Base-by-base conservation (phyloP, 1,140 invertebrate genomes). In the Psilanteris sp. region DNA sequence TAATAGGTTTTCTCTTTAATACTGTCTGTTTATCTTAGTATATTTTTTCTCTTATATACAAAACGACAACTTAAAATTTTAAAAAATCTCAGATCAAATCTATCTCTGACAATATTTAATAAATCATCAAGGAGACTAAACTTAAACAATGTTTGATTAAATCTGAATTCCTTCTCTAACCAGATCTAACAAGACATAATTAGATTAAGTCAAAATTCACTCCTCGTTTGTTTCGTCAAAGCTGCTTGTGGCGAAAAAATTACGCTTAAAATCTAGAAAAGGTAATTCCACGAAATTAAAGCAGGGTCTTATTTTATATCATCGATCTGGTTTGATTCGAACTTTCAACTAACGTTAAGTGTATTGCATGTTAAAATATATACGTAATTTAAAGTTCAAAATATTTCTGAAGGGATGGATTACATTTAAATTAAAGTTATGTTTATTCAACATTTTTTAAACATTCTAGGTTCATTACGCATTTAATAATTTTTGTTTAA, bases 121-220 rank as follows among this genome's bases (percentile, higher is more conserved):
- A 55, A 61, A 61, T 61, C 55, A 61, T n/a, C 14, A 48, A 34
- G 37, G 39, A 50, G 15, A 50, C 34, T 37, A 41, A 50, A 62
- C 43, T 50, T 37, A 50, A 62, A 62, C 36, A 34, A 22, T 27
- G 37, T 66, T 54, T 66, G 29, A 66, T 66, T 52, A 44, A 66
- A 66, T 52, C 24, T 27, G 61, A 66, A 66, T 66, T 66, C 37
- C 27, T 54, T 7, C 34, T 66, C 15, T 50, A 66, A 66, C 36
- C 37, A 52, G 46, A 52, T 43, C 46, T 54, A 66, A 66, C 48
- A 36, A 54, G 61, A 46, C 48, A 13, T 66, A 66, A 66, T 66
- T 66, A 48, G 48, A 66, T 66, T 66, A 66, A 44, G 37, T 29
- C 61, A 44, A 54, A 66, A 66, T 46, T 54, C 48, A 46, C 37